These are phyloP conservation scores for Hyles vespertilio DNA, from an alignment of 1,140 invertebrate genomes.

Conservation along the genomic window DNA sequence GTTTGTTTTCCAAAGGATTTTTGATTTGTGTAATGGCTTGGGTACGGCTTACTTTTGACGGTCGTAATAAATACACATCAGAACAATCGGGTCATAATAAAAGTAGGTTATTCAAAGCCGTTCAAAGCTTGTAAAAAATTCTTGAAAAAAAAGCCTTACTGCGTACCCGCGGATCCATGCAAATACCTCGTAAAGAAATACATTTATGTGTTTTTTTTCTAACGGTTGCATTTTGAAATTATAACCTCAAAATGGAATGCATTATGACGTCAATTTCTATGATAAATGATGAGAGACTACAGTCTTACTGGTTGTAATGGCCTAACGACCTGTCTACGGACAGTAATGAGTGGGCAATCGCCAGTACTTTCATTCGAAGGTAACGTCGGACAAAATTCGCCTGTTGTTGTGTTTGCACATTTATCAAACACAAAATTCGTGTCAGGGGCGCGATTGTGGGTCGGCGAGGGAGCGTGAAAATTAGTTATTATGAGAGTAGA, in stretches of 20 bases:
- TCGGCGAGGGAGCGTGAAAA: not conserved
- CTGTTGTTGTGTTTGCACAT: constrained; percentile 31
- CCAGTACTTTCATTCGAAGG: too few relatives aligned
- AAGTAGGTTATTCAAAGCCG: constrained; percentile 47
- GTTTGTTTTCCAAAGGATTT: not conserved
- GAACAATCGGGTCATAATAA: constrained; percentile 37
- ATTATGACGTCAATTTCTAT: too few relatives aligned
- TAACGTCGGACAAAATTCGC: constrained; percentile 12
- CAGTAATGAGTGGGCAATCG: too few relatives aligned
- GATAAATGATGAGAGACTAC: too few relatives aligned
- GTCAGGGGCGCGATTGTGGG: constrained; percentile 41
- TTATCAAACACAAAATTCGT: constrained; percentile 38
- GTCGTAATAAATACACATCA: not conserved
- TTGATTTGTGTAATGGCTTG: not conserved
- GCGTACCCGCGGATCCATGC: constrained; percentile 14
- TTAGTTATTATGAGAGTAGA: too few relatives aligned
- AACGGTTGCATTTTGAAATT: too few relatives aligned
- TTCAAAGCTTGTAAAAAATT: constrained; percentile 34
- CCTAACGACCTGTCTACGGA: too few relatives aligned
- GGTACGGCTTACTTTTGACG: not conserved
- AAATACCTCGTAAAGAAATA: constrained; percentile 20
- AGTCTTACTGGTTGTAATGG: too few relatives aligned
- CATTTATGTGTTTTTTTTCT: too few relatives aligned
- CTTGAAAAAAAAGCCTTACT: constrained; percentile 14
- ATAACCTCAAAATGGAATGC: too few relatives aligned